Base-by-base conservation (phyloP, 2,888 invertebrate species). In the Pristionchus japonicus region DNA sequence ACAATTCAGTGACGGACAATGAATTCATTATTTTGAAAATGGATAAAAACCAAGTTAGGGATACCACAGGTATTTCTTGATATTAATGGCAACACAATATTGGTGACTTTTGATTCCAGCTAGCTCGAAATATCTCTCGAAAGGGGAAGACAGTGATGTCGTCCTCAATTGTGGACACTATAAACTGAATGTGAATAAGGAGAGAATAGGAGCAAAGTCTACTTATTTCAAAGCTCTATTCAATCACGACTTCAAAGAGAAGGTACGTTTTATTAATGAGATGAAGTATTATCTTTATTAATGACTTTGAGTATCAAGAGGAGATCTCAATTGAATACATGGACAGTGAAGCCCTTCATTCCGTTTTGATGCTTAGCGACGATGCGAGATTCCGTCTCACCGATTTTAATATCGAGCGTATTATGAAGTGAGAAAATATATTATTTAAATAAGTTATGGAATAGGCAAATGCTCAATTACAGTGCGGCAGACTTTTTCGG, bases 201-300 rank as follows among this genome's bases (percentile, higher is more conserved):
- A n/a, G 7, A 40, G 7, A 13, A 27, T 80, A n/a, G 40, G 34
- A 17, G n/a, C 17, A n/a, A 47, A 47, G n/a, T 80, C 43, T 9
- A 20, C 20, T 27, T 80, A 80, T 43, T 80, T 80, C 47, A 47
- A 43, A 27, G 80, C 47, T 43, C 17, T 80, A 23, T 80, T 80
- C 27, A 80, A 40, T 43, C 20, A n/a, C n/a, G 47, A 80, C 20
- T 80, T 80, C n/a, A 80, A 80, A 43, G 80, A 80, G 34, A 80
- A 80, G 80, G 80, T 80, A 37, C n/a, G 47, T 7, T 40, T 47
- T 11, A 47, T 80, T 27, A 20, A 80, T 2, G 1, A n/a, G n/a
- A 6, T 15, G 15, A 34, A n/a, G 23, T 52, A 80, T n/a, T n/a
- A n/a, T n/a, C n/a, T n/a, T n/a, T n/a, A 34, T n/a, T 40, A 27